phyloP scores from a whole-genome alignment of 2,113 vertebrate species.

The Petrocephalus microphthalmus region DNA sequence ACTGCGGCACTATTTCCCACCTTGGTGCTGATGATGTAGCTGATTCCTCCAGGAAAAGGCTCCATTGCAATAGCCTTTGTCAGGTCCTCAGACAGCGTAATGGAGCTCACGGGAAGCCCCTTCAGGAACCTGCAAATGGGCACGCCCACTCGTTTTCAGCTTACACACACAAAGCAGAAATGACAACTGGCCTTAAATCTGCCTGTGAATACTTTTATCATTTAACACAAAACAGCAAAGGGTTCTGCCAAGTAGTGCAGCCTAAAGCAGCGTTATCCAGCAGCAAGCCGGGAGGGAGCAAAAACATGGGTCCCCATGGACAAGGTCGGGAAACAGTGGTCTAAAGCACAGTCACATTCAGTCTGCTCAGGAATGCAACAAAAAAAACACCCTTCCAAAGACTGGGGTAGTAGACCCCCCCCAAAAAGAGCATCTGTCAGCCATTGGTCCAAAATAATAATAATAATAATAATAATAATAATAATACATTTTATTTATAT shows the following conservation, averaged over 20 bases:
- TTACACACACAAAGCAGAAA: neutral
- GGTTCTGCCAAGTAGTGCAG: neutral
- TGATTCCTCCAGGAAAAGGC: constrained; percentile 60
- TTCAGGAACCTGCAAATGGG: constrained; percentile 69
- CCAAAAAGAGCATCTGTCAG: neutral
- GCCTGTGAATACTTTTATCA: neutral
- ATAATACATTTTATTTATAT: too few species aligned
- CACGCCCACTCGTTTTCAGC: neutral
- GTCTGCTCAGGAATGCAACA: neutral
- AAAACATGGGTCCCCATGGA: neutral
- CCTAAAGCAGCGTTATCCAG: too few species aligned
- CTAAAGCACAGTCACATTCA: neutral
- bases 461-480: too few species aligned
- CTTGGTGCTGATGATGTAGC: constrained; percentile 82
- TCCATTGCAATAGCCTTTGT: constrained; percentile 53
- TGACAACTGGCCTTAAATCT: neutral
- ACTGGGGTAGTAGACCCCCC: neutral
- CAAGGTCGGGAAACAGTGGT: neutral
- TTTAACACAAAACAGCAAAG: neutral
- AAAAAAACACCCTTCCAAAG: neutral
- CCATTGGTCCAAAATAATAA: neutral
- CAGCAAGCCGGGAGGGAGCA: neutral
- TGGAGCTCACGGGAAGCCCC: constrained; percentile 60
- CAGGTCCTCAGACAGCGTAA: constrained; percentile 58
- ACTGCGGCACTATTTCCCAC: constrained; percentile 37